Conservation (phyloP, 2,797 vertebrate genomes). For the Pantherophis alleghaniensis region DNA sequence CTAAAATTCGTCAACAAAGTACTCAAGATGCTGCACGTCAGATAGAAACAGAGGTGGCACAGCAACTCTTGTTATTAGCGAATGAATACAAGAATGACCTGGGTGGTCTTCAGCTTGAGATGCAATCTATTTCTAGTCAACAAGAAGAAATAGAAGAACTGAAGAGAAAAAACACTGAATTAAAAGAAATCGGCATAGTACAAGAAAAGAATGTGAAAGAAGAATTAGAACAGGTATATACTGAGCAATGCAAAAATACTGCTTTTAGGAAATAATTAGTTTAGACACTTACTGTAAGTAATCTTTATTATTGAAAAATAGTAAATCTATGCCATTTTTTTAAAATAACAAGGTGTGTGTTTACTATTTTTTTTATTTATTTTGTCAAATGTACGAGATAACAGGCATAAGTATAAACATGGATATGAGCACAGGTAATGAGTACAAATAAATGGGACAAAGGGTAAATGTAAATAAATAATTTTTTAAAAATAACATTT, state of each 20-base stretch:
- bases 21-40: conserved; percentile 69
- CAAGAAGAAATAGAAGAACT: conserved; percentile 71
- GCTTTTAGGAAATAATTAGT: not conserved
- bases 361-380: not conserved
- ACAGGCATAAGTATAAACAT: no score
- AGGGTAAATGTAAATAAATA: not conserved
- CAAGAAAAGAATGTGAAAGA: conserved; percentile 62
- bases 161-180: conserved; percentile 67
- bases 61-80: conserved; percentile 63
- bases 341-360: not conserved
- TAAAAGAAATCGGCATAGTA: conserved; percentile 63
- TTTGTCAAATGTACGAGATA: no score
- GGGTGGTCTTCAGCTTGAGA: conserved; percentile 56
- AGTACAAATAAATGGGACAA: not conserved
- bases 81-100: conserved; percentile 72
- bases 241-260: not conserved
- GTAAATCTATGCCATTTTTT: not conserved
- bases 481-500: not conserved
- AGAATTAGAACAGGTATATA: conserved; percentile 68
- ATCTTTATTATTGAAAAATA: not conserved
- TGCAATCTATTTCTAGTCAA: conserved; percentile 66
- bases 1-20: conserved; percentile 64
- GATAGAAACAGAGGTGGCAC: conserved; percentile 74
- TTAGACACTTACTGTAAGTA: not conserved
- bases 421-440: no score